A percentile compares a stretch with the other conserved stretches of the same genome.
Conservation (phyloP, 1,140 invertebrate genomes). For the Euura lappo region DNA sequence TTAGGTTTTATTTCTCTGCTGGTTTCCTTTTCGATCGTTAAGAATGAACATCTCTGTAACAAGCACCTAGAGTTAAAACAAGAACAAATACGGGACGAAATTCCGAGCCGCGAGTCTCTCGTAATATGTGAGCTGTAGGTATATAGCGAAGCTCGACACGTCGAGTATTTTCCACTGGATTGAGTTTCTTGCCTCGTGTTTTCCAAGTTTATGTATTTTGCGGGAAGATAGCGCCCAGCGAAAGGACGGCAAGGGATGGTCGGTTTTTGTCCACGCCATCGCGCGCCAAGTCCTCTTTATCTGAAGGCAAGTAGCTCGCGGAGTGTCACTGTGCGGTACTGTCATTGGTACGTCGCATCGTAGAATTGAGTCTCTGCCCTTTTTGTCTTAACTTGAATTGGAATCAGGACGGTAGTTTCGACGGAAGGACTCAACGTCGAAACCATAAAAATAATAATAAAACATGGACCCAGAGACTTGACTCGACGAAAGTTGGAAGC, state of each 20-base stretch:
- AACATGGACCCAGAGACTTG: background rate
- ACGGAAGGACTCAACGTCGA: background rate
- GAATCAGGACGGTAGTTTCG: background rate
- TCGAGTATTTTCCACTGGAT: conserved; percentile 47
- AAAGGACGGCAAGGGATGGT: conserved; percentile 17
- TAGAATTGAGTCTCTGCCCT: background rate
- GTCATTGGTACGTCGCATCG: background rate
- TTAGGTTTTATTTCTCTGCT: background rate
- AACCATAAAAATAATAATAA: background rate
- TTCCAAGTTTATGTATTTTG: conserved; percentile 43
- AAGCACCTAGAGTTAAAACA: background rate
- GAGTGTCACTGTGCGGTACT: background rate
- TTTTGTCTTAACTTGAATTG: conserved; percentile 2
- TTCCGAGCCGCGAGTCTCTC: background rate
- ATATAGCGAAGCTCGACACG: conserved; percentile 8
- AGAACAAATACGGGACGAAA: background rate
- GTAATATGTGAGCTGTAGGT: background rate
- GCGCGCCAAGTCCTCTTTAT: conserved; percentile 32
- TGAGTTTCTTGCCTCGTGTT: conserved; percentile 45
- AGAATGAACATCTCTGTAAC: background rate
- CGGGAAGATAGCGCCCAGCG: conserved; percentile 15
- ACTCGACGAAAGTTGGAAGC: background rate
- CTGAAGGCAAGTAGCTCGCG: conserved; percentile 13
- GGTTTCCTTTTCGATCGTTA: background rate
- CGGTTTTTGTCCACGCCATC: conserved; percentile 43